These are phyloP conservation scores for Trididemnum nubilum DNA, from an alignment of 23 tunicate species.

Conservation along the genomic window DNA sequence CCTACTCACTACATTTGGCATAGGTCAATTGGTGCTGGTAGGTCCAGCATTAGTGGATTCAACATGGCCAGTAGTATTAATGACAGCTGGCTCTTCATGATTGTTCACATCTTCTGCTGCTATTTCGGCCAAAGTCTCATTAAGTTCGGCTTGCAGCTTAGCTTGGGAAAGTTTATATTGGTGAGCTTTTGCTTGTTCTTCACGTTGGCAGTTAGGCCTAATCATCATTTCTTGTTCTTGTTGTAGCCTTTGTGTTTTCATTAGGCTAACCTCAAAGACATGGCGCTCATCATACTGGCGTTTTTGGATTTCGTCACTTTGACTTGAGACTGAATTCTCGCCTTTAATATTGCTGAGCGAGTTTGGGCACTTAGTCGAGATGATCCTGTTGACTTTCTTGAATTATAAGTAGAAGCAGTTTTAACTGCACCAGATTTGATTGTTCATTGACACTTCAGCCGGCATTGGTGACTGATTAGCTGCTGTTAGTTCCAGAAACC, in stretches of 20 bases:
- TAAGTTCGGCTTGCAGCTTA: background rate
- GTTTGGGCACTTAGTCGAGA: background rate
- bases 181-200: conserved; percentile 9
- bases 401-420: background rate
- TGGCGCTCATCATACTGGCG: background rate
- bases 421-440: background rate
- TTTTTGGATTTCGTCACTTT: background rate
- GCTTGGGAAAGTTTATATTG: background rate
- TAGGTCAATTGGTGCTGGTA: background rate
- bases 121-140: background rate
- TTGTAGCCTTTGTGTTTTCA: background rate
- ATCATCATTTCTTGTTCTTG: background rate
- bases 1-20: background rate
- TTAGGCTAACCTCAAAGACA: background rate
- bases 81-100: background rate
- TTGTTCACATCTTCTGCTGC: background rate
- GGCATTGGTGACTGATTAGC: no score
- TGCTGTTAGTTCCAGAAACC: no score
- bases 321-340: background rate
- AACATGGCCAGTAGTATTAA: background rate
- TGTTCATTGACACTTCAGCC: no score
- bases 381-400: background rate
- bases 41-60: background rate
- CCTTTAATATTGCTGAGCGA: background rate
- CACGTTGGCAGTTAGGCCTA: background rate